These are phyloP conservation scores for Rhamnusium bicolor DNA, from an alignment of 2,888 invertebrate species.

Conservation along the genomic window DNA sequence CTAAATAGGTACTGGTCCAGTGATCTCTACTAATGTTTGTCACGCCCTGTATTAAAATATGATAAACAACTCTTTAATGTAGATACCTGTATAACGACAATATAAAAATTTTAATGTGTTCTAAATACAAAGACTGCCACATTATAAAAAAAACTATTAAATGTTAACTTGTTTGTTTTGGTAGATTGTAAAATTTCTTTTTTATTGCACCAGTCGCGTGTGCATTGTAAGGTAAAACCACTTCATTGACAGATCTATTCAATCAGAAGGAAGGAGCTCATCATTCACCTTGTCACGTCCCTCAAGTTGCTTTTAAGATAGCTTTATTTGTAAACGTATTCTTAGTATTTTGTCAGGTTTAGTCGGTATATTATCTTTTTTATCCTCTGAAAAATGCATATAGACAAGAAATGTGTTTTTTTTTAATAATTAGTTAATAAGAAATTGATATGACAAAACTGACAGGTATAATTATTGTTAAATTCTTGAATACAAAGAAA, in stretches of 20 bases:
- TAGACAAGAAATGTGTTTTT: too few species aligned
- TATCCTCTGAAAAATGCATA: background rate
- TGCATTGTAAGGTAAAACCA: slow-evolving; percentile 23
- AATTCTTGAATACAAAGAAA: too few species aligned
- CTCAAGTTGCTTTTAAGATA: background rate
- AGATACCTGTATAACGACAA: background rate
- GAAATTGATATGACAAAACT: too few species aligned
- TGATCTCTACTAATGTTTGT: background rate
- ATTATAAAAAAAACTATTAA: slow-evolving; percentile 1
- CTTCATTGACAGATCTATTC: slow-evolving; percentile 25
- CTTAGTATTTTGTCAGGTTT: background rate
- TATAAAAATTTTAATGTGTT: slow-evolving; percentile 5
- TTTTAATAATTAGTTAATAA: too few species aligned
- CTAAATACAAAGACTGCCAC: background rate
- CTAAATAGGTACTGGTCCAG: too few species aligned
- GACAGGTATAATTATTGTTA: too few species aligned
- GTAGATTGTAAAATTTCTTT: slow-evolving; percentile 15
- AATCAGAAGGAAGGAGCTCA: slow-evolving; percentile 18
- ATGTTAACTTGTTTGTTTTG: slow-evolving; percentile 1
- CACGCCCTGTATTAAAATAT: slow-evolving; percentile 10
- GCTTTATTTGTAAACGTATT: slow-evolving; percentile 9
- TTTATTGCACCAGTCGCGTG: slow-evolving; percentile 25
- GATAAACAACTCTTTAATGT: slow-evolving; percentile 3
- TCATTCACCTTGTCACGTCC: slow-evolving; percentile 27
- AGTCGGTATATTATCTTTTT: background rate